Base-by-base conservation (phyloP, 2,888 invertebrate species). In the Heliconius ismenius region DNA sequence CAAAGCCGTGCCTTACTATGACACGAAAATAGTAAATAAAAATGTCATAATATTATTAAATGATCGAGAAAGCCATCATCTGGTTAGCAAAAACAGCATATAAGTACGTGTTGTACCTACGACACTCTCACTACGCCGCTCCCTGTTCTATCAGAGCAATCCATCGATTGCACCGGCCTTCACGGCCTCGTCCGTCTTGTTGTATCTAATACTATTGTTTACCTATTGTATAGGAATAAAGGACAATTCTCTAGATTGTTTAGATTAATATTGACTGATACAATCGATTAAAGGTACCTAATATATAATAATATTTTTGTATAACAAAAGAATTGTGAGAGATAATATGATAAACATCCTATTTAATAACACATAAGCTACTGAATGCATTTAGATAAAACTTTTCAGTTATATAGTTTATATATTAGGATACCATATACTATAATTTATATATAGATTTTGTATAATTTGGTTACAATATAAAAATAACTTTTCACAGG, bases 81-180 rank as follows among this genome's bases (percentile, higher is more conserved):
- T 26, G 28, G 3, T 32, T 63, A 32, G 21, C 49, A 21, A 54
- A 54, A 18, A 54, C 49, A 21, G 15, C 21, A 64, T 9, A 32
- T 6, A 36, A 65, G 9, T 13, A 11, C 24, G 67, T 70, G 36
- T 58, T 28, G 58, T 43, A 9, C 32, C n/a, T 54, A 70, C 32
- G 32, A 32, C 2, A 69, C 28, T 28, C n/a, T 58, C n/a, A 70
- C 54, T 32, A 36, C 28, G 70, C 49, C 70, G 32, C 70, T 70
- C 70, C 70, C 24, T 58, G 21, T 58, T 70, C 54, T 36, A 70
- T 32, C 58, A 58, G 36, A 62, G 68, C 62, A 15, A 49, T 69
- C 62, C 62, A 75, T 75, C 62, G 75, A 75, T 75, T 62, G 28
- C n/a, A 15, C 68, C 32, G 75, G 28, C 75, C 26, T 26, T 26